Evolutionary conservation across 2,797 vertebrate species (phyloP).

Genomic region (Anguilla obscura): DNA sequence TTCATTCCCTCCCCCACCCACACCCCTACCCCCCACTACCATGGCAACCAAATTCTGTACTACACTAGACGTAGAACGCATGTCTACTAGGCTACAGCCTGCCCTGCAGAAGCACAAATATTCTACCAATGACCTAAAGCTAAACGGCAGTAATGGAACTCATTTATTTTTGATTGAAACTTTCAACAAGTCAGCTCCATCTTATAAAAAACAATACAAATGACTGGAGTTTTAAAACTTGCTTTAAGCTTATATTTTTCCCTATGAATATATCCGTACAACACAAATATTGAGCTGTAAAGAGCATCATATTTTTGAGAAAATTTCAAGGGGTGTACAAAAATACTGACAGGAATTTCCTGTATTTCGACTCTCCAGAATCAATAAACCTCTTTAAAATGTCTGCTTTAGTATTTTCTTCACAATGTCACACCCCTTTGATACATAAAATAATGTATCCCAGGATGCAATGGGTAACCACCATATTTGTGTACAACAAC

Average conservation of each 20-base stretch:
- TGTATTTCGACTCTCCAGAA: background rate
- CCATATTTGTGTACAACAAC: background rate
- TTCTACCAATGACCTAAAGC: constrained; percentile 7
- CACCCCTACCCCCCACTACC: constrained; percentile 54
- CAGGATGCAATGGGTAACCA: background rate
- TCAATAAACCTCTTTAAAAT: background rate
- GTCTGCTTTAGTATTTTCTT: background rate
- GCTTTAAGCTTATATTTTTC: background rate
- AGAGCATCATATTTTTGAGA: background rate
- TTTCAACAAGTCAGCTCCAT: background rate
- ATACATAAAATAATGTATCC: background rate
- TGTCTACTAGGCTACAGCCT: constrained; percentile 55
- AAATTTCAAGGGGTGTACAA: background rate
- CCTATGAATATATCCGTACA: background rate
- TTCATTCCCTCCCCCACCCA: background rate
- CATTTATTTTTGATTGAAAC: background rate
- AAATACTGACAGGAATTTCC: no score
- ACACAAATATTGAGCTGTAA: background rate
- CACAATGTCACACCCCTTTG: background rate
- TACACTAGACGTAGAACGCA: background rate
- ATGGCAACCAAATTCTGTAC: constrained; percentile 64
- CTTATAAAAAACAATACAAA: background rate
- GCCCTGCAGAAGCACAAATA: background rate
- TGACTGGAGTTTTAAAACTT: background rate
- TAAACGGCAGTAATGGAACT: background rate